These are phyloP conservation scores for Epinotia bilunana DNA, from an alignment of 2,888 invertebrate genomes.

Conservation along the genomic window DNA sequence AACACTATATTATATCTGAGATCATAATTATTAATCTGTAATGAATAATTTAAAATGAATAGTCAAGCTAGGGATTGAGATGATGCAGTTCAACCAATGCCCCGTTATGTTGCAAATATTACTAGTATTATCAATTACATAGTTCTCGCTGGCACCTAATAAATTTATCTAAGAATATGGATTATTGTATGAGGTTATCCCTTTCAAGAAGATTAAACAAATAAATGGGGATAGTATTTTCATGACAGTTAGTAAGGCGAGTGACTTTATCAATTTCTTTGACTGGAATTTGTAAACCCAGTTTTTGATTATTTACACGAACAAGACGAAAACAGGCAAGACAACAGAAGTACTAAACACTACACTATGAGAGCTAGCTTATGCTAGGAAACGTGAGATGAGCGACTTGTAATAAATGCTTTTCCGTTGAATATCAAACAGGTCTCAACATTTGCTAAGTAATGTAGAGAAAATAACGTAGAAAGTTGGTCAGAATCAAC, in stretches of 20 bases:
- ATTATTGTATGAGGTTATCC: background rate
- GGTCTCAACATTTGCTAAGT: background rate
- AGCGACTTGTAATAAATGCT: background rate
- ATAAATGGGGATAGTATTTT: background rate
- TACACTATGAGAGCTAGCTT: background rate
- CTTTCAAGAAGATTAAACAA: background rate
- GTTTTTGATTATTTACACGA: too few species aligned
- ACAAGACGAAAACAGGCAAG: background rate
- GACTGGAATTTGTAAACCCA: too few species aligned
- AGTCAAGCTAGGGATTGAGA: too few species aligned
- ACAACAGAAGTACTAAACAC: background rate
- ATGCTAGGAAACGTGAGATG: background rate
- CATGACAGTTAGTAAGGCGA: background rate
- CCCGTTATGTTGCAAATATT: background rate
- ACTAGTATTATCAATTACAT: background rate
- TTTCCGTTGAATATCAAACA: background rate
- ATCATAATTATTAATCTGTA: too few species aligned
- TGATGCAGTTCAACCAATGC: too few species aligned
- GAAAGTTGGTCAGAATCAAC: background rate
- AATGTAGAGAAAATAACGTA: background rate
- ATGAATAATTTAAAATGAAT: too few species aligned
- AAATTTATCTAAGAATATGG: background rate
- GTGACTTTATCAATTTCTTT: background rate
- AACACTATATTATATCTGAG: too few species aligned
- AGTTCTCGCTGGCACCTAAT: background rate